phyloP scores from a whole-genome alignment of 1,140 invertebrate genomes.

The Protaetia brevitarsis region DNA sequence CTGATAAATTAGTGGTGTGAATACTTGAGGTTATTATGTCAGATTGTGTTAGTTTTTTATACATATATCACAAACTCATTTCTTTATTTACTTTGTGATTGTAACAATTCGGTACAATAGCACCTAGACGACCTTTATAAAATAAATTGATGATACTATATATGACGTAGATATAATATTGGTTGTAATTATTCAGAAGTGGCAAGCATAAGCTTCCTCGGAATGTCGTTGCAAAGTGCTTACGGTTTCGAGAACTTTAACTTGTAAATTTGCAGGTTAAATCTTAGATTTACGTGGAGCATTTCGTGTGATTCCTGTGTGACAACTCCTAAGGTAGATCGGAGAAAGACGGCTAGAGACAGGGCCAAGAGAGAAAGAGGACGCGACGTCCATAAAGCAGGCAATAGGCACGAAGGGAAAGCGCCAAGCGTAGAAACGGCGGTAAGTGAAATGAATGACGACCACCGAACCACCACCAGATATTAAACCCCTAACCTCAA shows the following conservation, averaged over 20 bases:
- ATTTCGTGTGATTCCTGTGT: background rate
- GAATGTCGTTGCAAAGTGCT: background rate
- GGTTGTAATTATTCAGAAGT: background rate
- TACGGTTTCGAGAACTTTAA: background rate
- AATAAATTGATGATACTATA: too few species aligned
- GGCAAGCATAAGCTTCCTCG: background rate
- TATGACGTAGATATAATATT: too few species aligned
- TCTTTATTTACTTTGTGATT: too few species aligned
- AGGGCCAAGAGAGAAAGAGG: background rate
- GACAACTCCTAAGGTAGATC: background rate
- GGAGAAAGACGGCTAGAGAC: background rate
- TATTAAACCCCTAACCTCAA: constrained; percentile 47
- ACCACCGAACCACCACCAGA: constrained; percentile 45
- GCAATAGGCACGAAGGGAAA: constrained; percentile 40
- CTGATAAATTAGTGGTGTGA: too few species aligned
- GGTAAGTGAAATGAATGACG: constrained; percentile 49
- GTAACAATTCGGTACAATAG: too few species aligned
- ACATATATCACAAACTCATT: too few species aligned
- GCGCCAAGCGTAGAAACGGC: constrained; percentile 21
- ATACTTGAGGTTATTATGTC: too few species aligned
- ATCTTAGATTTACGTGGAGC: constrained; percentile 1
- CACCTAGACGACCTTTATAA: too few species aligned
- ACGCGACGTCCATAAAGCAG: constrained; percentile 31
- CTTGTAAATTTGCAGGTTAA: constrained; percentile 5
- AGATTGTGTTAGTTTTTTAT: too few species aligned